Evolutionary conservation across 2,888 invertebrate genomes (phyloP), one percentile per base, ranked within the genome.

Genomic region (Drosophila borealis): DNA sequence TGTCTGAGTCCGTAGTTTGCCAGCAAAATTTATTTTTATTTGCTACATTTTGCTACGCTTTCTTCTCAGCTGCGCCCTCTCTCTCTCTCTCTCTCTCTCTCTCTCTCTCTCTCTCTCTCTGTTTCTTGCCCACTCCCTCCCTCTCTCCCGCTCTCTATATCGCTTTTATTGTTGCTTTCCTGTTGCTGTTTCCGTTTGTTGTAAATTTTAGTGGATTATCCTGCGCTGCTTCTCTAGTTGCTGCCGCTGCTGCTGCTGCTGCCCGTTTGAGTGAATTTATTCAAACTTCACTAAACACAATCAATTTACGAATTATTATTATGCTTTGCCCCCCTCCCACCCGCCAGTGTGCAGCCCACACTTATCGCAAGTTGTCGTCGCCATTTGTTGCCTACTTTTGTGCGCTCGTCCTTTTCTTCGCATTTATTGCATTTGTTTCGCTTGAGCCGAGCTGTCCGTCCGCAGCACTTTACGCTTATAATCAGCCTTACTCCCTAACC

Each of bases 211-310:
- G 77, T 83, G 88, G 90, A 87, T 90, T 89, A 89, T 89, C 88
- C 89, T 89, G 81, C 29, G 29, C 72, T 72, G 74, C 69, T 66
- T 75, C 66, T 72, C 66, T n/a, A 42, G 21, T 46, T 25, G 71
- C 56, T 50, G 41, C 53, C 19, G 46, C 46, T 21, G n/a, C 25
- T 29, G 10, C 21, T 29, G 42, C 57, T 57, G 49, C 48, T 42
- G 44, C 59, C 37, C 73, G 80, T 68, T 85, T 82, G 74, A 67
- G 48, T 70, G 87, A 83, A 87, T 89, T 87, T 89, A 87, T 89
- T 89, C 86, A 89, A 87, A 87, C 86, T 87, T 89, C 89, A 89
- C 89, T 89, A 88, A 88, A 88, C 86, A 89, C 86, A 89, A 88
- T 89, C 89, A 87, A 87, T 89, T 87, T 87, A 72, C 89, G 89